These are phyloP conservation scores for Balaenoptera acutorostrata DNA, from an alignment of 2,113 vertebrate genomes.

Conservation along the genomic window DNA sequence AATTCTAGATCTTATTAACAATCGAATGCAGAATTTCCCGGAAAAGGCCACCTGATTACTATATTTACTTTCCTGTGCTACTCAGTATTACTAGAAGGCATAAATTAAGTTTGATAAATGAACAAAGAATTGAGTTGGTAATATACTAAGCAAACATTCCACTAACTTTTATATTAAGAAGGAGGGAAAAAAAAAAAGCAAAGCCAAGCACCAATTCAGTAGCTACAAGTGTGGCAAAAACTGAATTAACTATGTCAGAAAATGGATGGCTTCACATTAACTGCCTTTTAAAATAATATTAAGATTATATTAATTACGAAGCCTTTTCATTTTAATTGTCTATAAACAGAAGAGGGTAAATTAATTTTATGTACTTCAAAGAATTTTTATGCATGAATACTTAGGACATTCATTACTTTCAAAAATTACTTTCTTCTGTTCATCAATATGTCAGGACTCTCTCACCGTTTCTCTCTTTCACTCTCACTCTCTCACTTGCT, in stretches of 20 bases:
- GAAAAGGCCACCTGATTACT: slow-evolving; percentile 44
- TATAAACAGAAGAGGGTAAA: slow-evolving; percentile 47
- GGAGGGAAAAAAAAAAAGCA: neutral
- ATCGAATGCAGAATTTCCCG: slow-evolving; percentile 50
- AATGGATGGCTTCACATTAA: slow-evolving; percentile 64
- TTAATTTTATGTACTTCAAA: slow-evolving; percentile 44
- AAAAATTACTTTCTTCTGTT: neutral
- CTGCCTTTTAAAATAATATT: slow-evolving; percentile 56
- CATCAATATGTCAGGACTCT: neutral
- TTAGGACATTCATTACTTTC: slow-evolving; percentile 25
- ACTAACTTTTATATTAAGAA: slow-evolving; percentile 47
- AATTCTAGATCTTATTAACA: slow-evolving; percentile 42
- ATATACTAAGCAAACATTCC: slow-evolving; percentile 44
- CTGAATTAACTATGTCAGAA: slow-evolving; percentile 54
- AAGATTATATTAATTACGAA: slow-evolving; percentile 64
- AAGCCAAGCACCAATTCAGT: slow-evolving; percentile 44
- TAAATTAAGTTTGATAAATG: slow-evolving; percentile 70
- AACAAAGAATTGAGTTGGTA: slow-evolving; percentile 49
- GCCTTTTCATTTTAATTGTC: slow-evolving; percentile 66
- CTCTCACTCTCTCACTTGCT: neutral
- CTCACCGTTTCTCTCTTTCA: neutral
- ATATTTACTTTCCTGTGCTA: slow-evolving; percentile 55
- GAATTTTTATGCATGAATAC: slow-evolving; percentile 39
- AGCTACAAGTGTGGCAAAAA: slow-evolving; percentile 39
- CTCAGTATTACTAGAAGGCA: slow-evolving; percentile 60